Evolutionary conservation across 2,797 vertebrate genomes (phyloP), one percentile per base, ranked within the genome.

Genomic region (Sardinella longiceps): DNA sequence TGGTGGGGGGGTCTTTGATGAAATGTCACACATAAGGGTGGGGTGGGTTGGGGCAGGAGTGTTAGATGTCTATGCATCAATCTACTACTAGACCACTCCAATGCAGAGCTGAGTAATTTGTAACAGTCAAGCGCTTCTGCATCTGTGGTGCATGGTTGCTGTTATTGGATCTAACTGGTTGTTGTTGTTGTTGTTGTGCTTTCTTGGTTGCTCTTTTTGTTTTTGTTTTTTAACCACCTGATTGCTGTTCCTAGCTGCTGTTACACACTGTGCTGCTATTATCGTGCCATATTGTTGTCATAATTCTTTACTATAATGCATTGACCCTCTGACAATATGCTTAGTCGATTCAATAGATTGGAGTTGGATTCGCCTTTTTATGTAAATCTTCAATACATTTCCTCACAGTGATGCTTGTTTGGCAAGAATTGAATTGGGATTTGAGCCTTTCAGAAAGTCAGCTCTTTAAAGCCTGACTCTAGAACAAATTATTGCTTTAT

Each of bases 1-100:
- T n/a, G n/a, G n/a, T n/a, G 70, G 18, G 70, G 33, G 33, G 37
- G 70, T 23, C 70, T 77, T 77, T 77, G 70, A 77, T 77, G 33
- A 77, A 77, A 77, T 77, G 70, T 77, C 70, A 77, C 37, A 77
- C 9, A 5, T 37, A 43, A 15, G 1, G 30, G 33, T 33, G 30
- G 18, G 33, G 15, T 37, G 63, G 25, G 63, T 6, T 30, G 63
- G 28, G 30, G 25, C 7, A 0, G 63, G 11, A 7, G 63, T 10
- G 4, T 33, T 3, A 70, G 70, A 5, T 33, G 43, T 56, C 53
- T 18, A 56, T 60, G 37, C 6, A 23, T 43, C 7, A 43, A 9
- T 70, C n/a, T n/a, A 60, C n/a, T n/a, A n/a, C n/a, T n/a, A n/a
- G n/a, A n/a, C n/a, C n/a, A 10, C 56, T 25, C 6, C 6, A n/a